Evolutionary conservation across 2,888 invertebrate species (phyloP).

Genomic region (Tipula confusa): DNA sequence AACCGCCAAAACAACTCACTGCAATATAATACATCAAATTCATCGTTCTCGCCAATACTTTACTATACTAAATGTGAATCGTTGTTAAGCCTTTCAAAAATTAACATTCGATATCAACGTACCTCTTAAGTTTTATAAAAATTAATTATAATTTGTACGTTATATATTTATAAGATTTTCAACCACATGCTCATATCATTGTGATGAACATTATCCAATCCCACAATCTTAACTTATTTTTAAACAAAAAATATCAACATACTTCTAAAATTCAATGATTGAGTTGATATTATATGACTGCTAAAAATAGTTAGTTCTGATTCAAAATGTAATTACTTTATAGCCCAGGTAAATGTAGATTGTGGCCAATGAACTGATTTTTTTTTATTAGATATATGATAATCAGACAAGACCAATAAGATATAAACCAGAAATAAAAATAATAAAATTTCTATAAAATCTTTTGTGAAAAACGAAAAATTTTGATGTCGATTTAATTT

Average conservation of each 20-base stretch:
- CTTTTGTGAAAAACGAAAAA: no score
- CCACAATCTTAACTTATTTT: background rate
- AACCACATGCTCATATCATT: background rate
- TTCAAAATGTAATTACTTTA: background rate
- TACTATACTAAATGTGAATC: no score
- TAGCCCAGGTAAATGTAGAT: background rate
- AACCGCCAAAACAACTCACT: no score
- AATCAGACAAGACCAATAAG: background rate
- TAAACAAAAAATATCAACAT: background rate
- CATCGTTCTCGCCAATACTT: no score
- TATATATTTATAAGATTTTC: background rate
- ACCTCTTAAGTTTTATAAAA: no score
- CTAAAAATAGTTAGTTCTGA: background rate
- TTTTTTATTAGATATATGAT: background rate
- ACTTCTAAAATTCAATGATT: background rate
- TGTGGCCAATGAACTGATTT: no score
- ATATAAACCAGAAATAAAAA: background rate
- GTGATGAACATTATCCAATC: background rate
- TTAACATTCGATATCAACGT: no score
- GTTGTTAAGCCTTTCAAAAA: no score
- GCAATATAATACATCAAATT: no score
- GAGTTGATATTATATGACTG: background rate
- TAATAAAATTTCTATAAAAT: no score
- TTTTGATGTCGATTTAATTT: no score
- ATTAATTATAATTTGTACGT: no score